Conservation (phyloP, 2,113 vertebrate species). For the Gila orcuttii region DNA sequence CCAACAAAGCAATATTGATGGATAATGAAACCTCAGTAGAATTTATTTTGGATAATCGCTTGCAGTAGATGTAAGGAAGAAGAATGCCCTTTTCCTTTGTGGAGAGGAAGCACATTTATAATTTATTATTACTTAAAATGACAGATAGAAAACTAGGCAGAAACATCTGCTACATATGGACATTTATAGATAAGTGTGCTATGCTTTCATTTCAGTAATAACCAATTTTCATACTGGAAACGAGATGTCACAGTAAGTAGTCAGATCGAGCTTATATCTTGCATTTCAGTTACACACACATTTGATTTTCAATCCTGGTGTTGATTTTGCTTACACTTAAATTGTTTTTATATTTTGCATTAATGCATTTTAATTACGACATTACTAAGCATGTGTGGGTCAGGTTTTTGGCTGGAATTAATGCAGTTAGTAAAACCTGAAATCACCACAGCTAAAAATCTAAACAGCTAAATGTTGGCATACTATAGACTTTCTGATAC, state of each 20-base stretch:
- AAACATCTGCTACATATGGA: background rate
- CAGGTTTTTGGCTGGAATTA: background rate
- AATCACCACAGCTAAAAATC: background rate
- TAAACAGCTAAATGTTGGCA: background rate
- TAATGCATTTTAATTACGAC: too few species aligned
- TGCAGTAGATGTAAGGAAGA: background rate
- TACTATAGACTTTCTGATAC: too few species aligned
- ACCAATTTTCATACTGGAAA: background rate
- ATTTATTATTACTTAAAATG: conserved; percentile 14
- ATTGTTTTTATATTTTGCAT: background rate
- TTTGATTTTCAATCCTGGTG: background rate
- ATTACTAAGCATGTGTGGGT: background rate
- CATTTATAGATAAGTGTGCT: conserved; percentile 30
- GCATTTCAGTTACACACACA: background rate
- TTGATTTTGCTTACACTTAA: background rate
- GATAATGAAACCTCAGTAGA: background rate
- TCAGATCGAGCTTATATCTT: background rate
- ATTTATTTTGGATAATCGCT: background rate
- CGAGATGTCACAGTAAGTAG: background rate
- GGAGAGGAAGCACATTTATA: background rate
- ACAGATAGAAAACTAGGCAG: background rate
- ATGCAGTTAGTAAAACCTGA: background rate
- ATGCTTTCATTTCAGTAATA: conserved; percentile 4
- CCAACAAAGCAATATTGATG: background rate
- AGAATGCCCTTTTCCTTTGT: background rate